A percentile compares a stretch with the other conserved stretches of the same genome.
Conservation (phyloP, 92 coral and sea anemone species). For the Hydrozoanthus gracilis region DNA sequence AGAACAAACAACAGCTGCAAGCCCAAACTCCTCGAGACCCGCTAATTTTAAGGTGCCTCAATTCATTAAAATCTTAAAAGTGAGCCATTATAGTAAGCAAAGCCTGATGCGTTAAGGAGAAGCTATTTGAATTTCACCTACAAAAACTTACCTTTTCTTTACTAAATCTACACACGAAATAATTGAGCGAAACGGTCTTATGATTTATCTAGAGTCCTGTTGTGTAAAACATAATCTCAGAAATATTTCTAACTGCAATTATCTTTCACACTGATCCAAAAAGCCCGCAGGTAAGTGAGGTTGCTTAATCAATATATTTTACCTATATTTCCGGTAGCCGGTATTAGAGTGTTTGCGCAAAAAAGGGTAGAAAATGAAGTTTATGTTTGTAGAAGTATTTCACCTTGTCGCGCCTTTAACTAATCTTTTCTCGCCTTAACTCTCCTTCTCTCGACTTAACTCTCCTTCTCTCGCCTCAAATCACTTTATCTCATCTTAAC, state of each 20-base stretch:
- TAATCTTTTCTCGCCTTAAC: no score
- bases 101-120: neutral
- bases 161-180: neutral
- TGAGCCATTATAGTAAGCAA: neutral
- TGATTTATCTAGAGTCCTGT: neutral
- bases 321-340: neutral
- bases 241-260: no score
- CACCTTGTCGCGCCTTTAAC: no score
- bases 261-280: no score
- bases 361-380: no score
- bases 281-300: neutral
- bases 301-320: neutral
- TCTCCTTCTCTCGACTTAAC: no score
- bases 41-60: neutral
- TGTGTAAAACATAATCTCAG: neutral
- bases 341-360: neutral
- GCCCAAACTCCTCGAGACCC: conserved; percentile 1
- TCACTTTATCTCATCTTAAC: no score
- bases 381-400: no score
- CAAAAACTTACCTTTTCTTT: neutral
- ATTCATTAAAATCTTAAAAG: neutral
- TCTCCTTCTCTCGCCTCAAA: no score
- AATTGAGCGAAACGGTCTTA: neutral
- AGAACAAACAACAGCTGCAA: neutral
- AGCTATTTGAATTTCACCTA: neutral